These are phyloP conservation scores for Caerostris extrusa DNA, from an alignment of 1,140 invertebrate species.

Conservation along the genomic window DNA sequence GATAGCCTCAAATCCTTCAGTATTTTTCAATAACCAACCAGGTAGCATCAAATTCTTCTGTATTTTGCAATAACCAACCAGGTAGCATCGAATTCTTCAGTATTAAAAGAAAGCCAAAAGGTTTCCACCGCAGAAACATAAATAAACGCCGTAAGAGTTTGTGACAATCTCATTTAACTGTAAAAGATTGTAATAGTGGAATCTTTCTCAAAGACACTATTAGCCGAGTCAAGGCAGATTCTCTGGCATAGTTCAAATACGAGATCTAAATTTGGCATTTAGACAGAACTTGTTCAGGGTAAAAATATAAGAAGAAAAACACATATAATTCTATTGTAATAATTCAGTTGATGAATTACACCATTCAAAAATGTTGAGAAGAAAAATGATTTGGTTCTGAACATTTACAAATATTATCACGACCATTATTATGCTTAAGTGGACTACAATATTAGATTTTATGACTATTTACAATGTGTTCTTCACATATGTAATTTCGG, in stretches of 20 bases:
- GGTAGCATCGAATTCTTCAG: no score
- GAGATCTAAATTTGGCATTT: slow-evolving; percentile 21
- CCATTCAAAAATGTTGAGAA: not conserved
- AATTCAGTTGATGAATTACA: not conserved
- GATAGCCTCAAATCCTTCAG: no score
- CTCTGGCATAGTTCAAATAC: not conserved
- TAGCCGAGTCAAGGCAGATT: slow-evolving; percentile 26
- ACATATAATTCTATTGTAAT: not conserved
- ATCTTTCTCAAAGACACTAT: not conserved
- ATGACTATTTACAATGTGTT: no score
- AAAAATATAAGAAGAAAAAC: not conserved
- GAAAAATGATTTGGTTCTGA: not conserved
- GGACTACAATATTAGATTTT: no score
- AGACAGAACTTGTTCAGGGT: not conserved
- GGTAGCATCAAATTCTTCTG: no score
- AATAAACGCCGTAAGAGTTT: no score
- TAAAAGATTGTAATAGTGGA: not conserved
- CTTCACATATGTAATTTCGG: no score
- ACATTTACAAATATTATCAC: not conserved
- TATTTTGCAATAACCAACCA: no score
- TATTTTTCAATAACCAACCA: no score
- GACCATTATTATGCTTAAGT: no score
- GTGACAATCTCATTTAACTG: not conserved
- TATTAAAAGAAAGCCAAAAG: no score
- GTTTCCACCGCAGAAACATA: no score